Evolutionary conservation across 2,888 invertebrate genomes (phyloP), one percentile per base, ranked within the genome.

Genomic region (Cantharis flavilabris): DNA sequence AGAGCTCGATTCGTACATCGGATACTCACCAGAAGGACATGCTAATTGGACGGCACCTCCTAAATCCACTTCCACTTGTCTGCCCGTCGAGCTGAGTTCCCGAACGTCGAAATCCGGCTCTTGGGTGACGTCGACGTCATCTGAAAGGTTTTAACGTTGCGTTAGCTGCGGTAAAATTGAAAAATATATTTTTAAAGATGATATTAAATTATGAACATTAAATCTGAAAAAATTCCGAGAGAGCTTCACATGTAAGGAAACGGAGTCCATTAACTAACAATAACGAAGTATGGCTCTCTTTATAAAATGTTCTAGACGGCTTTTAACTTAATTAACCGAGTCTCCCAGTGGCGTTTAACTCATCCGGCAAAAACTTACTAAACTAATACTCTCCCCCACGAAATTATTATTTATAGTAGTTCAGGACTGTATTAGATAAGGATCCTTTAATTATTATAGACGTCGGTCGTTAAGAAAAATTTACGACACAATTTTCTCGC

Each of bases 31-130:
- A 88, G 94, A 93, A 73, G 95, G 94, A 87, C 97, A 97, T 84
- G 96, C 95, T 65, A 97, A 89, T 81, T 96, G 96, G 62, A 96
- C 95, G 70, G 95, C 95, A 9, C 96, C 96, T 7, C 97, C 97
- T 20, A 97, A 90, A 73, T 95, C 94, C 64, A 96, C 96, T 84
- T 97, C 96, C 77, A 95, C 91, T 84, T 94, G 94, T 82, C 94
- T 92, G 62, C 92, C 90, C 20, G 91, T 90, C 2, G 91, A 91
- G 79, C 91, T 90, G 80, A 91, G 89, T 84, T 91, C 91, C 49
- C 88, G 86, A 28, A 88, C 84, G 81, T 89, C 89, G 80, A 88
- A 88, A 82, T 91, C 91, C 20, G 91, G 91, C 82, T 91, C 91
- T 72, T 91, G 91, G 33, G 91, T 91, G 69, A 91, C 90, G 84